Evolutionary conservation across 2,113 vertebrate genomes (phyloP), one percentile per base, ranked within the genome.

Genomic region (Nerophis lumbriciformis): DNA sequence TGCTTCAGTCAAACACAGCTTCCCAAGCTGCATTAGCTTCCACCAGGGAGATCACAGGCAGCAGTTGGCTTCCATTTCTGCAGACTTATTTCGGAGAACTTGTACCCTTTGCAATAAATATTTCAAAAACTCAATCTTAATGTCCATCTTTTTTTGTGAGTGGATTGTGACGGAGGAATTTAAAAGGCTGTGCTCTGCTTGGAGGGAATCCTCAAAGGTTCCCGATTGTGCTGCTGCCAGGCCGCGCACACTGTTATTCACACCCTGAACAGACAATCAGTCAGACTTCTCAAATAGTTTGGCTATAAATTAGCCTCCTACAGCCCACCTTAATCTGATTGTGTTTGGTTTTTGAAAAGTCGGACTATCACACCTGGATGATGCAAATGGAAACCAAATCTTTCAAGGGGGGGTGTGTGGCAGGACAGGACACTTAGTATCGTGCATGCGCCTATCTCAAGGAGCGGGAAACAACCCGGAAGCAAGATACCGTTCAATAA

Each of bases 1-100:
- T 69, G 71, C 82, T 85, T 74, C 82, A 84, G 75, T 87, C 75
- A 81, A 82, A 88, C 68, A 76, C 80, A 83, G 81, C 68, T 75
- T 76, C 75, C 76, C 72, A 87, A 90, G 88, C 83, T 78, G 87
- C 84, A 87, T 90, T 89, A 90, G 88, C 86, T 86, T 76, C 67
- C 77, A 85, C 57, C 76, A 73, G 83, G 84, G 78, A 76, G 74
- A 81, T 75, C 38, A 59, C 73, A 65, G 73, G 53, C 55, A 57
- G 72, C 79, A 77, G 68, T 75, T 66, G 76, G 74, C 77, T 72
- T 80, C 66, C 52, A 79, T 85, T 88, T 83, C 82, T 87, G 77
- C 81, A 66, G 75, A 71, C 74, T 65, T 80, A 62, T 85, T 83
- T 80, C 71, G 79, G 76, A 77, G 72, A 83, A 79, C 79, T 86